phyloP scores from a whole-genome alignment of 2,888 invertebrate species.

The Melanotus villosus region DNA sequence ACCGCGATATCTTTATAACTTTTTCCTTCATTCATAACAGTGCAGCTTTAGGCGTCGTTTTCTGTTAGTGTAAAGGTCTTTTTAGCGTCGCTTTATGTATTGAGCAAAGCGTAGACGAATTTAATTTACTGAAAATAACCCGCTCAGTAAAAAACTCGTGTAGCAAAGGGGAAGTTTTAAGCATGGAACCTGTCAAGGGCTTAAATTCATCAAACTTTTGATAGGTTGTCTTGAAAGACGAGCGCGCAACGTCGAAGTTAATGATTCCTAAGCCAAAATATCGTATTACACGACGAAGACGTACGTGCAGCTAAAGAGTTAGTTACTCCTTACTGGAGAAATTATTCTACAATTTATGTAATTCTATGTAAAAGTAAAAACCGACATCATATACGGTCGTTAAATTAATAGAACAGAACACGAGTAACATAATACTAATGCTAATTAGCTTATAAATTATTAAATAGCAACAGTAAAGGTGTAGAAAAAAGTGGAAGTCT shows the following conservation, averaged over 20 bases:
- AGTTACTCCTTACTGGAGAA: background rate
- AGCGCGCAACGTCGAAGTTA: slow-evolving; percentile 36
- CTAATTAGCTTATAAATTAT: slow-evolving; percentile 40
- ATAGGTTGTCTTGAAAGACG: slow-evolving; percentile 40
- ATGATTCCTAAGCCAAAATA: slow-evolving; percentile 37
- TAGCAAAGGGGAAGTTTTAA: slow-evolving; percentile 31
- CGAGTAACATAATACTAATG: slow-evolving; percentile 36
- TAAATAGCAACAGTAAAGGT: slow-evolving; percentile 36
- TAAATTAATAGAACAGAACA: slow-evolving; percentile 40
- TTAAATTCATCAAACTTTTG: slow-evolving; percentile 41
- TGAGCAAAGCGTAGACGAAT: slow-evolving; percentile 15
- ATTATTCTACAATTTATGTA: slow-evolving; percentile 13
- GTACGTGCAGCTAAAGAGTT: slow-evolving; percentile 1
- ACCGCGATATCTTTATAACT: too few species aligned
- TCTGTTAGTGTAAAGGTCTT: slow-evolving; percentile 6
- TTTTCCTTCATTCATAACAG: background rate
- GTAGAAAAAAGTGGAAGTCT: slow-evolving; percentile 40
- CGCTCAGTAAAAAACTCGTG: slow-evolving; percentile 17
- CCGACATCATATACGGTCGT: slow-evolving; percentile 29
- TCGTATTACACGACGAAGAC: slow-evolving; percentile 33
- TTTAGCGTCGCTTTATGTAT: background rate
- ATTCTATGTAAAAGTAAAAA: slow-evolving; percentile 17
- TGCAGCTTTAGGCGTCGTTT: background rate
- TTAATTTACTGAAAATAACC: slow-evolving; percentile 34
- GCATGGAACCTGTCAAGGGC: slow-evolving; percentile 30